phyloP scores from a whole-genome alignment of 2,113 vertebrate genomes.

The Phalacrocorax aristotelis region DNA sequence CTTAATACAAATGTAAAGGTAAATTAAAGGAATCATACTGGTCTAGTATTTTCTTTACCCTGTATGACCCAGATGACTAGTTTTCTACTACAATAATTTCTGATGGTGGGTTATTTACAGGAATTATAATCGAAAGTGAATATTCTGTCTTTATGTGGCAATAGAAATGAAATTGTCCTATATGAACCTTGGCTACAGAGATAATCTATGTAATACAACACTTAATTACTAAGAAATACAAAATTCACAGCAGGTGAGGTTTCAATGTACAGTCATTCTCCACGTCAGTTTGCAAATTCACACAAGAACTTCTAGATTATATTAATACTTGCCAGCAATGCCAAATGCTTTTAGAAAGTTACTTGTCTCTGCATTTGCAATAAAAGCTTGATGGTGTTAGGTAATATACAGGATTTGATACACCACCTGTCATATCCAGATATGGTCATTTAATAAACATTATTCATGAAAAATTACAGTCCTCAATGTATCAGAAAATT shows the following conservation, averaged over 20 bases:
- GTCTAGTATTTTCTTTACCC: not conserved
- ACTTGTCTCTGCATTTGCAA: not conserved
- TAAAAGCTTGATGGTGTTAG: not conserved
- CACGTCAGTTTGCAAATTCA: not conserved
- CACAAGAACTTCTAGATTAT: not conserved
- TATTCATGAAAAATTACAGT: not conserved
- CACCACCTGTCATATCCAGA: not conserved
- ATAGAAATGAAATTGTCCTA: not conserved
- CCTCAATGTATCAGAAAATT: not conserved
- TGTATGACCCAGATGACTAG: not conserved
- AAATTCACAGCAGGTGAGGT: not conserved
- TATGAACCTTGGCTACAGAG: not conserved
- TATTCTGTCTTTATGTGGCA: not conserved
- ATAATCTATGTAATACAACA: not conserved
- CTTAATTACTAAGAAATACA: not conserved
- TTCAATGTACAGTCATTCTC: not conserved
- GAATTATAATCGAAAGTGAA: not conserved
- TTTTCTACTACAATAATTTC: not conserved
- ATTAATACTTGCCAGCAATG: not conserved
- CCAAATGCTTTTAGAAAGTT: not conserved
- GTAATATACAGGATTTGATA: not conserved
- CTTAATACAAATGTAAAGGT: not conserved
- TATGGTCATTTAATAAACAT: not conserved
- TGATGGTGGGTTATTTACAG: not conserved
- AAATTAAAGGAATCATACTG: not conserved